Conservation (phyloP, 1,140 invertebrate genomes). For the Leptopilina clavipes region DNA sequence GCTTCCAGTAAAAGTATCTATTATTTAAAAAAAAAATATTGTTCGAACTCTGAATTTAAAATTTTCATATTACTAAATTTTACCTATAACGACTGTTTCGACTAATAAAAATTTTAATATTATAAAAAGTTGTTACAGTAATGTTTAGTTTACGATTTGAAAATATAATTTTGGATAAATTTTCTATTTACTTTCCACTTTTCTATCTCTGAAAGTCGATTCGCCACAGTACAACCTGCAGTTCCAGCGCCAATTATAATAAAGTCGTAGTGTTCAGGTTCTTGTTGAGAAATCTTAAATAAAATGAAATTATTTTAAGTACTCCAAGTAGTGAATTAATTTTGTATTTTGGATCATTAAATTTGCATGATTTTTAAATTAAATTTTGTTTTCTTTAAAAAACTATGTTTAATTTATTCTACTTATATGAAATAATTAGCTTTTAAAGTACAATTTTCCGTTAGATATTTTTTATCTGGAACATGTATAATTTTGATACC, state of each 20-base stretch:
- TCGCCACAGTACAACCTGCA: background rate
- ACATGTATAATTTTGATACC: too few relatives aligned
- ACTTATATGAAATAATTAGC: too few relatives aligned
- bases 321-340: background rate
- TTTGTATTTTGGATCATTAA: background rate
- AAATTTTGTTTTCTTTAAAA: too few relatives aligned
- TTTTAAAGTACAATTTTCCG: too few relatives aligned
- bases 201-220: conserved; percentile 7
- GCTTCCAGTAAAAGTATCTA: conserved; percentile 4
- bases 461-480: too few relatives aligned
- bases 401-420: too few relatives aligned
- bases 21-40: background rate
- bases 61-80: background rate
- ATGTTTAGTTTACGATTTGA: background rate
- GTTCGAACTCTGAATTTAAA: background rate
- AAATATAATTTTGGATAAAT: background rate
- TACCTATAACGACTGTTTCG: background rate
- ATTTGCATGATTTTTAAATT: too few relatives aligned
- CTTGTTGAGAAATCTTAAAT: background rate
- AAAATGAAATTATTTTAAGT: background rate
- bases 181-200: conserved; percentile 9
- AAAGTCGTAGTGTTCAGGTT: background rate
- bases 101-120: too few relatives aligned
- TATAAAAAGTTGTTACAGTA: too few relatives aligned
- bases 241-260: conserved; percentile 1